These are phyloP conservation scores for Drosophila nigromelanica DNA, from an alignment of 1,140 invertebrate species.

Conservation along the genomic window DNA sequence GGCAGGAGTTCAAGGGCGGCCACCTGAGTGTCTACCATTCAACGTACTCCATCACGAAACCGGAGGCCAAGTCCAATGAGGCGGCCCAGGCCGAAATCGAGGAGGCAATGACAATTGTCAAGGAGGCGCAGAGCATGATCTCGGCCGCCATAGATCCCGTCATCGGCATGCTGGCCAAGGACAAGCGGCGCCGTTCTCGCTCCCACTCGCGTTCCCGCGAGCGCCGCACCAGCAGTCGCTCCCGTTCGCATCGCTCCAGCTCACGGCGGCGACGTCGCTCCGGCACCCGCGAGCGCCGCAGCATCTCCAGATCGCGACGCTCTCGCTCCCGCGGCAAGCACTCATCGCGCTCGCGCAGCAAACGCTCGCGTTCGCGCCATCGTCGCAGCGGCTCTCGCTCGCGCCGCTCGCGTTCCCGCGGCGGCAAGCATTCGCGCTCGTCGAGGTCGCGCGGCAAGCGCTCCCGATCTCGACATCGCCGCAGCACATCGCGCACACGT, in stretches of 20 bases:
- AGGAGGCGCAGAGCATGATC: conserved; percentile 97
- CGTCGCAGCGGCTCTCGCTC: conserved; percentile 67
- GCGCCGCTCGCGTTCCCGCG: conserved; percentile 85
- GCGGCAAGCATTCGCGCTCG: conserved; percentile 69
- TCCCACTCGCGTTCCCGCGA: conserved; percentile 86
- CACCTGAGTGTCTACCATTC: conserved; percentile 92
- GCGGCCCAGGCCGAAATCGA: conserved; percentile 97
- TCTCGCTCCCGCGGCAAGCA: conserved; percentile 85
- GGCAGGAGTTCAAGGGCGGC: conserved; percentile 88
- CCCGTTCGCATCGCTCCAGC: conserved; percentile 86
- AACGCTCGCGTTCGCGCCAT: conserved; percentile 86
- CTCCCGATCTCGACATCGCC: conserved; percentile 85
- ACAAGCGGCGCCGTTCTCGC: conserved; percentile 88
- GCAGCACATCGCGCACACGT: conserved; percentile 59
- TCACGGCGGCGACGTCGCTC: conserved; percentile 84
- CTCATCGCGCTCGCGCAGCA: conserved; percentile 77
- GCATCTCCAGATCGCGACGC: conserved; percentile 85
- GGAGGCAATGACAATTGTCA: conserved; percentile 97
- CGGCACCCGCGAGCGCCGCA: conserved; percentile 81
- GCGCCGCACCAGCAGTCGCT: conserved; percentile 86
- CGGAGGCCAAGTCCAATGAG: conserved; percentile 97
- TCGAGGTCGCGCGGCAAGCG: conserved; percentile 81
- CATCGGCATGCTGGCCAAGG: conserved; percentile 92
- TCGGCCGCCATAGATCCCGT: conserved; percentile 96
- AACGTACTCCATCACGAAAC: conserved; percentile 95